Evolutionary conservation across 1,140 invertebrate species (phyloP), one percentile per base, ranked within the genome.

Genomic region (Zaprionus ornatus): DNA sequence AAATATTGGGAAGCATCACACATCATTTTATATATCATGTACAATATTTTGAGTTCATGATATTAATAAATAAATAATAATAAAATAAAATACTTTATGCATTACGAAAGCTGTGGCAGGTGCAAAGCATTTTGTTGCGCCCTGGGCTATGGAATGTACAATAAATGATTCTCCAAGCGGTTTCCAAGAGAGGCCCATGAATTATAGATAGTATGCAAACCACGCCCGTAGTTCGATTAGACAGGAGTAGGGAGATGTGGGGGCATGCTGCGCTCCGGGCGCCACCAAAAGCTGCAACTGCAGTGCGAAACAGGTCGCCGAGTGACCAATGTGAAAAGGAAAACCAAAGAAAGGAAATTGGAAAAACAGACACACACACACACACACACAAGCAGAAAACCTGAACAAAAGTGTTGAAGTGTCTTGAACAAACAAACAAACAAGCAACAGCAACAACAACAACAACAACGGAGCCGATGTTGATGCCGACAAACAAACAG

Each of bases 341-440:
- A 87, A 86, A 86, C 52, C 80, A 66, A 68, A 63, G 77, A 87
- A 87, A 87, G 84, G 80, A 80, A 88, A 88, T 63, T 69, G 69
- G 77, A 80, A 60, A 73, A 12, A 63, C 42, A 55, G 66, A 70
- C 69, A 25, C 10, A 13, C 52, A 40, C 2, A 40, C 13, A 42
- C 29, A 27, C 15, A 55, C 17, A 48, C n/a, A 13, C 3, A 19
- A 15, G 19, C 17, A 50, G 45, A 55, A 69, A 74, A 88, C 73
- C 75, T 87, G 73, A 83, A 77, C 60, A 80, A 61, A 75, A 87
- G 83, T 87, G 84, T 78, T 88, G 83, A 87, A 83, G 83, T 87
- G 74, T 75, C 77, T 88, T 80, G 70, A 78, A 74, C 84, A 87
- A 87, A 88, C 80, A 87, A 87, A 85, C 82, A 85, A 80, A 69